Percentiles rank a stretch among this genome's conserved stretches.
Evolutionary conservation across 2,888 invertebrate species (phyloP).

Genomic region (Philopedon plagiatum): DNA sequence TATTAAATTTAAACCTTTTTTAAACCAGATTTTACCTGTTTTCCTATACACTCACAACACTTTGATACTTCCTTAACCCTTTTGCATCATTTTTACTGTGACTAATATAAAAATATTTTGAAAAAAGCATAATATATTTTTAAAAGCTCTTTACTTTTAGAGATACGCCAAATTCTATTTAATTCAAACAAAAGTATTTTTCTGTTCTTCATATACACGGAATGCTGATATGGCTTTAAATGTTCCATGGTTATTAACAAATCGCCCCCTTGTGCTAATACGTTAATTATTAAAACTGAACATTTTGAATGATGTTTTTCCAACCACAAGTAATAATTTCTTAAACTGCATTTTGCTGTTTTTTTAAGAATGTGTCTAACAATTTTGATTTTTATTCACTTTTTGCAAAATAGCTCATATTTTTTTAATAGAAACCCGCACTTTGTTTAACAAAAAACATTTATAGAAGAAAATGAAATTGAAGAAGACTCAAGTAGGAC

Average conservation of each 20-base stretch:
- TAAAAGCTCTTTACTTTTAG: too few relatives aligned
- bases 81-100: neutral
- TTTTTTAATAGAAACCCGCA: conserved; percentile 1
- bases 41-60: conserved; percentile 6
- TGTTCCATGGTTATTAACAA: conserved; percentile 4
- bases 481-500: conserved; percentile 23
- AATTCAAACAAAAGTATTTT: too few relatives aligned
- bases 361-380: conserved; percentile 5
- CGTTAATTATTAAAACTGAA: too few relatives aligned
- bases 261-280: conserved; percentile 1
- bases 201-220: too few relatives aligned
- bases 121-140: neutral
- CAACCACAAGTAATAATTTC: neutral
- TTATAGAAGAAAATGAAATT: conserved; percentile 17
- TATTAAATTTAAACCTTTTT: neutral
- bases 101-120: neutral
- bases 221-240: neutral
- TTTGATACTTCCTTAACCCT: neutral
- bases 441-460: conserved; percentile 4
- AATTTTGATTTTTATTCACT: neutral
- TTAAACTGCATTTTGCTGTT: conserved; percentile 10
- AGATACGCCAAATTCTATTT: too few relatives aligned
- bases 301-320: neutral
- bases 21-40: neutral
- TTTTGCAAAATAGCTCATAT: neutral